Evolutionary conservation across 2,113 vertebrate genomes (phyloP), one percentile per base, ranked within the genome.

Genomic region (Furnarius figulus): DNA sequence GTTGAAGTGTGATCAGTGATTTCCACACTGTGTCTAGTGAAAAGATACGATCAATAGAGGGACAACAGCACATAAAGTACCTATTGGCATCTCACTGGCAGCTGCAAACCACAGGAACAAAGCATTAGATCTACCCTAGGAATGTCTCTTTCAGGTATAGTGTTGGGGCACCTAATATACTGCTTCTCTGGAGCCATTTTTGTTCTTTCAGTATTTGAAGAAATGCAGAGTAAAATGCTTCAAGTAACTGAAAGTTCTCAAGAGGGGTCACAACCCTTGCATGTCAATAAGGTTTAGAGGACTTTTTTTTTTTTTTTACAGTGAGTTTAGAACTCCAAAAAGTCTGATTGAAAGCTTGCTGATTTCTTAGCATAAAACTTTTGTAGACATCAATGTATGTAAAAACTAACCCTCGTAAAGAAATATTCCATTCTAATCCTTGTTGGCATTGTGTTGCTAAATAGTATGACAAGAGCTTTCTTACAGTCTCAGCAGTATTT

Each of bases 371-470:
- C 12, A n/a, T 50, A 72, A 94, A 93, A 73, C 52, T 85, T 72
- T 30, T 40, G 33, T 80, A 71, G 67, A 52, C 33, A 40, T 71
- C 27, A 55, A 5, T 81, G 31, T 77, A 42, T 52, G 68, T 84
- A 72, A 90, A 72, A 75, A 52, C 55, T 74, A 84, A 83, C 24
- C 24, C 47, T 90, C 8, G 4, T 21, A 90, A 39, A 74, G 25
- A 76, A 77, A 82, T 93, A 72, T 12, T 71, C 61, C 25, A 5
- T 92, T 67, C 80, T 88, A 40, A 47, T 72, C 40, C 59, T 75
- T 87, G 66, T 66, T 90, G 77, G 46, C 66, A 79, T 37, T 76
- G 50, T 75, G n/a, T 85, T 87, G n/a, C 65, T 96, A 82, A 93
- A 72, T 37, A 76, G 49, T 50, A 40, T 56, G 50, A 65, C 16